Evolutionary conservation across 2,113 vertebrate species (phyloP).

Genomic region (Hypanus sabinus): DNA sequence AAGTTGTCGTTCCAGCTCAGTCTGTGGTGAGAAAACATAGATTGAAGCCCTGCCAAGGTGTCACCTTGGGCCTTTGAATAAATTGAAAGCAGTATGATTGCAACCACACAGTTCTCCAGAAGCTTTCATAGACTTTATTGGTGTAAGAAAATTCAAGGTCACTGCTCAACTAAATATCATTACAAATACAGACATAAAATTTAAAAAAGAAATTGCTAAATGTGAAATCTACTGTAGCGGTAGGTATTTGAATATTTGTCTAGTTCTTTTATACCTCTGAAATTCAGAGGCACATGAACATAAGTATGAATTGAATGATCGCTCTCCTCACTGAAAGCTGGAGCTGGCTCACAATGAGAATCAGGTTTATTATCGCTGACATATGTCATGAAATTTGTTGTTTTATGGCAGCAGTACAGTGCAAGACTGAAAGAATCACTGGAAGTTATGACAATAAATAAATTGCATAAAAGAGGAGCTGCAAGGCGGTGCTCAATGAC

Average conservation of each 20-base stretch:
- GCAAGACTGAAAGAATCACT: no score
- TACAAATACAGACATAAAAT: background rate
- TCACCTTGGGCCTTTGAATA: conserved; percentile 44
- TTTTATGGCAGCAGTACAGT: no score
- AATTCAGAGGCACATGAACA: background rate
- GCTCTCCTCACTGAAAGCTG: background rate
- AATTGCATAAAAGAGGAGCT: no score
- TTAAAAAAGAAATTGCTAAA: background rate
- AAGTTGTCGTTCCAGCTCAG: conserved; percentile 44
- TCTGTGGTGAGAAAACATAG: conserved; percentile 44
- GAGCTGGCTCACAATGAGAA: no score
- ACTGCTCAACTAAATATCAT: background rate
- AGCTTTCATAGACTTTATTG: conserved; percentile 48
- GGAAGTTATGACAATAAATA: no score
- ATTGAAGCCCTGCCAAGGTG: conserved; percentile 43
- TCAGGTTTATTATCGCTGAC: no score
- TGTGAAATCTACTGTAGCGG: background rate
- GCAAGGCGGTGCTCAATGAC: no score
- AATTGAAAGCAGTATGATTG: conserved; percentile 42
- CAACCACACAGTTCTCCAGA: conserved; percentile 39
- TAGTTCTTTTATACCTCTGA: background rate
- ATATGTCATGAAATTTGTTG: no score
- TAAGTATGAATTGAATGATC: background rate
- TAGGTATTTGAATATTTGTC: background rate
- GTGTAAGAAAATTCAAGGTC: background rate